These are phyloP conservation scores for Dicrostonyx torquatus DNA, from an alignment of 2,797 vertebrate genomes.

Conservation along the genomic window DNA sequence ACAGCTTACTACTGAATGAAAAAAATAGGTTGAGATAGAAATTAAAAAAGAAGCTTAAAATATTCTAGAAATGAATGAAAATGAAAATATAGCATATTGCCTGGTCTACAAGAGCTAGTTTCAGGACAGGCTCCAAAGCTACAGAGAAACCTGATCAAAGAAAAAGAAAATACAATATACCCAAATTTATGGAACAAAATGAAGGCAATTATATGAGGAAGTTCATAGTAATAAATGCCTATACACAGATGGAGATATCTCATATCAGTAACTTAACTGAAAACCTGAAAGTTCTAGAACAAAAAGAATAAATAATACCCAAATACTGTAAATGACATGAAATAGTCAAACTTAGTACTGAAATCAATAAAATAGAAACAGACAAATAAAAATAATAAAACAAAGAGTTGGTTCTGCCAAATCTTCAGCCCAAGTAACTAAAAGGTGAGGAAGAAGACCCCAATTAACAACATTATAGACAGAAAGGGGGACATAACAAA, in stretches of 20 bases:
- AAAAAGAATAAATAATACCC: not conserved
- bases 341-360: not conserved
- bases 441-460: not conserved
- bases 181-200: not conserved
- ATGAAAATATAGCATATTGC: not conserved
- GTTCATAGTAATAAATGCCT: not conserved
- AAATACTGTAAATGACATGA: not conserved
- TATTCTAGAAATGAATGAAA: not conserved
- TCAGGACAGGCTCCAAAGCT: no score
- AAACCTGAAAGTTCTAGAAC: not conserved
- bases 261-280: not conserved
- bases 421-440: not conserved
- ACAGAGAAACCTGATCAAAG: no score
- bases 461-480: not conserved
- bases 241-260: not conserved
- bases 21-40: not conserved
- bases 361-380: not conserved
- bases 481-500: not conserved
- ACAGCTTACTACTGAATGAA: not conserved
- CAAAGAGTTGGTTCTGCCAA: not conserved
- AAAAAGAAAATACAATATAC: not conserved
- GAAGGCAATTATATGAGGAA: not conserved
- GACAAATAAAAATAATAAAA: not conserved
- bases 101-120: no score
- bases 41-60: not conserved